Evolutionary conservation across 35 echinoderm and acorn worm genomes (phyloP).

Genomic region (Strongylocentrotus purpuratus): DNA sequence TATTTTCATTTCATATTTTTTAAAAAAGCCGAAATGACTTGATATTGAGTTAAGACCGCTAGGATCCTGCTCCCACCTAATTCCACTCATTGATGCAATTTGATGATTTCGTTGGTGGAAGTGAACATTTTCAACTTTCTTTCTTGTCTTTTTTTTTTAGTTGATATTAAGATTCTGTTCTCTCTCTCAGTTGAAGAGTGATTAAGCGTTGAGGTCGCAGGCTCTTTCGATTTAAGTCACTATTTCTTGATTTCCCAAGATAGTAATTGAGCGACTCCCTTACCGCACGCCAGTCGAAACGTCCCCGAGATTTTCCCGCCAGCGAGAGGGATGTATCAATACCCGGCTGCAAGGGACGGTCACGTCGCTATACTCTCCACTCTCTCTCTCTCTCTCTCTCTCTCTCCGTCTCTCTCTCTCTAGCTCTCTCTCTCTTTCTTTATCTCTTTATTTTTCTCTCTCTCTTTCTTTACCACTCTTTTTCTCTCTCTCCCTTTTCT

Average conservation of each 20-base stretch:
- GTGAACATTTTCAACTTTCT: background rate
- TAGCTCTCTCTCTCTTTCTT: background rate
- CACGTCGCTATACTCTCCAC: background rate
- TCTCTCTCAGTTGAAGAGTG: background rate
- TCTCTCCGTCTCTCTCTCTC: background rate
- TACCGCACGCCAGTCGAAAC: background rate
- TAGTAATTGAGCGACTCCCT: constrained; percentile 22
- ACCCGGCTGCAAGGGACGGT: background rate
- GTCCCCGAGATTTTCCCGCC: background rate
- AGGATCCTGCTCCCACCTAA: background rate
- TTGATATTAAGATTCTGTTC: background rate
- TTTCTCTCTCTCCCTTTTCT: background rate
- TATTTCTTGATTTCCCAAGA: constrained; percentile 42
- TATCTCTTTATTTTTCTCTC: background rate
- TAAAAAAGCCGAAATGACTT: background rate
- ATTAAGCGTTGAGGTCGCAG: background rate
- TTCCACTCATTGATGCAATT: background rate
- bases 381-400: background rate
- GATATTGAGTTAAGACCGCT: background rate
- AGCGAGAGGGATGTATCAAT: background rate
- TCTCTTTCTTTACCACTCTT: background rate
- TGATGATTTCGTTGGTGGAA: background rate
- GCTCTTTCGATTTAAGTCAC: constrained; percentile 17
- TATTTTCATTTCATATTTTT: too few relatives aligned
- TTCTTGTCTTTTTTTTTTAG: background rate